A percentile compares a stretch with the other conserved stretches of the same genome.
Evolutionary conservation across 2,888 invertebrate genomes (phyloP).

Genomic region (Colostygia pectinataria): DNA sequence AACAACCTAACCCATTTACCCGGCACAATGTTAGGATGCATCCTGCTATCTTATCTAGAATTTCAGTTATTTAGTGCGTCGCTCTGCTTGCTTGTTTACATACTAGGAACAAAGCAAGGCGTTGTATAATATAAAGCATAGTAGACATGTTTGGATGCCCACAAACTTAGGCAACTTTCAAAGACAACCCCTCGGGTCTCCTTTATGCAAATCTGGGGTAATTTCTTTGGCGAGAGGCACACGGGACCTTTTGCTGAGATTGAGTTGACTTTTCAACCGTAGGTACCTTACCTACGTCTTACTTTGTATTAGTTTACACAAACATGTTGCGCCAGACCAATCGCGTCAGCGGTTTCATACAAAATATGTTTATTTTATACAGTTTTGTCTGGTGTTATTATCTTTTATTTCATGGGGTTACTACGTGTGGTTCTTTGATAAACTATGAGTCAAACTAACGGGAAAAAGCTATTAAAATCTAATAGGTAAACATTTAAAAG

Average conservation of each 20-base stretch:
- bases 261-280: constrained; percentile 67
- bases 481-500: too few species aligned
- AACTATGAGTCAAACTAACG: too few species aligned
- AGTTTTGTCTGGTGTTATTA: background rate
- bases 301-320: constrained; percentile 53
- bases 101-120: constrained; percentile 58
- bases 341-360: constrained; percentile 34
- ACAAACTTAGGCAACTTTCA: constrained; percentile 72
- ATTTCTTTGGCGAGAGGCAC: constrained; percentile 75
- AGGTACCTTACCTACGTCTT: constrained; percentile 50
- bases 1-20: constrained; percentile 32
- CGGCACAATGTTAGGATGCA: constrained; percentile 26
- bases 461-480: too few species aligned
- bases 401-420: background rate
- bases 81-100: constrained; percentile 37
- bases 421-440: background rate
- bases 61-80: constrained; percentile 50
- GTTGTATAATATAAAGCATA: constrained; percentile 72
- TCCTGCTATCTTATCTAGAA: constrained; percentile 49
- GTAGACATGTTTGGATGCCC: constrained; percentile 54
- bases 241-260: constrained; percentile 69
- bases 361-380: constrained; percentile 15
- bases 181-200: constrained; percentile 72
- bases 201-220: constrained; percentile 78
- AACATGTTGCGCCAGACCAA: constrained; percentile 39